Percentiles rank a stretch among this genome's conserved stretches.
Evolutionary conservation across 2,797 vertebrate species (phyloP).

Genomic region (Eospalax fontanierii): DNA sequence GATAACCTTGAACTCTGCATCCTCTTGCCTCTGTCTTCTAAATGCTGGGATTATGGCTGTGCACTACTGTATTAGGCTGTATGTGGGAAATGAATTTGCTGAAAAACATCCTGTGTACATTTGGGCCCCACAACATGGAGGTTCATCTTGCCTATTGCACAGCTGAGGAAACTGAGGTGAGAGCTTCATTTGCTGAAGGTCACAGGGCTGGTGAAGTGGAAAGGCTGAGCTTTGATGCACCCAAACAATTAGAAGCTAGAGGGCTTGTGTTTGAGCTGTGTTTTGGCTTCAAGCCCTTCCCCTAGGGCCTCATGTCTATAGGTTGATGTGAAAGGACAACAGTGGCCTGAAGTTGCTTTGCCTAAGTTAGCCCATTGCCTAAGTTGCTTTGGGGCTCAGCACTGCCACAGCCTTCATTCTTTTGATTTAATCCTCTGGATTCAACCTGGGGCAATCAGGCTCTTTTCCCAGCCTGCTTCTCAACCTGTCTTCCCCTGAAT

Average conservation of each 20-base stretch:
- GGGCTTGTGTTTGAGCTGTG: accelerated
- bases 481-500: background rate
- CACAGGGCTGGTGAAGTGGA: background rate
- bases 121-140: background rate
- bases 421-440: background rate
- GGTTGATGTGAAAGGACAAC: accelerated
- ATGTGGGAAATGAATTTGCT: background rate
- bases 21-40: background rate
- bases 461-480: background rate
- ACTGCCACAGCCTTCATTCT: background rate
- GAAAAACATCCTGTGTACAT: background rate
- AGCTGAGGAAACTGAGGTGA: background rate
- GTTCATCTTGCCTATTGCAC: background rate
- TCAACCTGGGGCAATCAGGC: background rate
- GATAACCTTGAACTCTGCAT: background rate
- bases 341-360: too few relatives aligned
- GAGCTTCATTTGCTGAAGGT: background rate
- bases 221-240: background rate
- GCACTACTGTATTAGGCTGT: background rate
- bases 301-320: too few relatives aligned
- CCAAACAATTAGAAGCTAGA: background rate
- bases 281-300: too few relatives aligned
- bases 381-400: accelerated
- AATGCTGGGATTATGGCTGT: background rate
- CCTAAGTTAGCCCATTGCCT: accelerated